Percentiles rank a stretch among this genome's conserved stretches.
phyloP scores from a whole-genome alignment of 2,797 vertebrate species.

The Sebastes oblongus region DNA sequence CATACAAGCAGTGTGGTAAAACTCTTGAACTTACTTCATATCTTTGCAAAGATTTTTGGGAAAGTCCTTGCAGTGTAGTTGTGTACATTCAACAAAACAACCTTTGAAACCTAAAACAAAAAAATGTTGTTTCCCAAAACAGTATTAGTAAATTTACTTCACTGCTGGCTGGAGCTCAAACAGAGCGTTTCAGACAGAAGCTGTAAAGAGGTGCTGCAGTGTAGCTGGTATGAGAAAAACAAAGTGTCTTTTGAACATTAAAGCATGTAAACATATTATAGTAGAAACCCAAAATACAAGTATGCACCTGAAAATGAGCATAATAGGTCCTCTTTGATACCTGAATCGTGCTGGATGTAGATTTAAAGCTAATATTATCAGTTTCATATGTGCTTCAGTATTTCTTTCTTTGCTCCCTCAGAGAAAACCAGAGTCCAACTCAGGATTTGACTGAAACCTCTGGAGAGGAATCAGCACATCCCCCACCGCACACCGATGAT shows the following conservation, averaged over 20 bases:
- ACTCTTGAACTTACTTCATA: not conserved
- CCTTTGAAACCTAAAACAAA: not conserved
- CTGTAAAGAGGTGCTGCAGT: no score
- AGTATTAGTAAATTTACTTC: not conserved
- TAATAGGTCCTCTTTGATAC: not conserved
- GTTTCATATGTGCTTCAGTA: not conserved
- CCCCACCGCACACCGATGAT: constrained; percentile 73
- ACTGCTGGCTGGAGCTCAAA: no score
- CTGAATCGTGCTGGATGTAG: not conserved
- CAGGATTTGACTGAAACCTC: constrained; percentile 54
- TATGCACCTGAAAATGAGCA: no score
- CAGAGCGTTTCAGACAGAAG: no score
- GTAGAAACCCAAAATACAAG: no score
- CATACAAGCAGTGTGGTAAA: not conserved
- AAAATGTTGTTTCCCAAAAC: not conserved
- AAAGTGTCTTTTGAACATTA: no score
- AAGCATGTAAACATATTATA: no score
- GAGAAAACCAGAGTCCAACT: constrained; percentile 64
- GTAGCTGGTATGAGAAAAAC: no score
- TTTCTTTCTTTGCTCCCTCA: not conserved
- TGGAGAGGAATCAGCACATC: constrained; percentile 32
- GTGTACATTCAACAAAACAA: not conserved
- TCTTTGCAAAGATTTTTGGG: not conserved
- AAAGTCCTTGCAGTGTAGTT: not conserved
- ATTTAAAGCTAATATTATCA: not conserved